Conservation (phyloP, 2,888 invertebrate genomes). For the Phorcus lineatus region DNA sequence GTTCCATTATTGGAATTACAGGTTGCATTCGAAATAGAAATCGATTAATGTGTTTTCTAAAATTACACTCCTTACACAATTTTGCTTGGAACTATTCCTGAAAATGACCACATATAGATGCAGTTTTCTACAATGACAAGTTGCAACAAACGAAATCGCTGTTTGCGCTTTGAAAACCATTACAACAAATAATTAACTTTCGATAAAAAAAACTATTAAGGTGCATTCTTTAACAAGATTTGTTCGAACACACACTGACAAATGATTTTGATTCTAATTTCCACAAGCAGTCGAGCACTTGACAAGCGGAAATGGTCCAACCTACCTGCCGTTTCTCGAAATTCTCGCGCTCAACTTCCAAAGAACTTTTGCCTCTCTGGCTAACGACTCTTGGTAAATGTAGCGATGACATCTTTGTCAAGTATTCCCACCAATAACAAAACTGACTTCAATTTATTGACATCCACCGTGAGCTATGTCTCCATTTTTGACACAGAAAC, state of each 20-base stretch:
- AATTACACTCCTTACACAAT: no score
- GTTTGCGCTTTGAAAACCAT: no score
- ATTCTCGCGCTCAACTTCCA: constrained; percentile 82
- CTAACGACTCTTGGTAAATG: constrained; percentile 67
- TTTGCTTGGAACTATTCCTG: no score
- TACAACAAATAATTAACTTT: no score
- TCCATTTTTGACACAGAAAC: constrained; percentile 6
- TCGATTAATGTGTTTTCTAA: no score
- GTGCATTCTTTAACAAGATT: no score
- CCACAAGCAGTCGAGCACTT: background rate
- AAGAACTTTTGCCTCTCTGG: constrained; percentile 65
- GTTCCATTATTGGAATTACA: no score
- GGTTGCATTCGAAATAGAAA: no score
- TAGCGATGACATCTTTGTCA: constrained; percentile 59
- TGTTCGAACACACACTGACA: background rate
- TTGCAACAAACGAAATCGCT: no score
- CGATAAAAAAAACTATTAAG: no score
- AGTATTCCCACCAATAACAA: background rate
- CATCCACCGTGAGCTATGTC: constrained; percentile 10
- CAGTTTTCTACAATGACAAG: no score
- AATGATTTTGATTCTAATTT: background rate
- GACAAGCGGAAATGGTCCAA: background rate
- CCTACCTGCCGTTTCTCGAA: constrained; percentile 81
- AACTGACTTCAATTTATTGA: constrained; percentile 16
- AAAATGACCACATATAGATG: no score